phyloP scores from a whole-genome alignment of 2,888 invertebrate genomes.

The Reticulitermes lucifugus region DNA sequence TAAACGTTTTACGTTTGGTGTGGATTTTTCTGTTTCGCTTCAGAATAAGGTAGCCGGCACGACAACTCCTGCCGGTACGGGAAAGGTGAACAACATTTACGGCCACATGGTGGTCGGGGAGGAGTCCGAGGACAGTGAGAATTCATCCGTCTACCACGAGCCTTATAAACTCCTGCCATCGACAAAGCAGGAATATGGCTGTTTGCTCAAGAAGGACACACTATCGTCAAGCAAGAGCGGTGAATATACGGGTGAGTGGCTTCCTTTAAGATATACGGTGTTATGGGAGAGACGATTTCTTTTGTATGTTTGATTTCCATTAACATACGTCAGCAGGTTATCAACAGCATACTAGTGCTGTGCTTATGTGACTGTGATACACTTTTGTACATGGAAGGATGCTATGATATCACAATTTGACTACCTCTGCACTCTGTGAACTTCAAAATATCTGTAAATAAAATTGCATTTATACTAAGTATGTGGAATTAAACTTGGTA shows the following conservation, averaged over 20 bases:
- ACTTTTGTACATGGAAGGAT: too few relatives aligned
- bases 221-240: conserved; percentile 67
- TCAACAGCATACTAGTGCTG: too few relatives aligned
- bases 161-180: conserved; percentile 68
- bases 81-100: conserved; percentile 61
- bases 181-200: conserved; percentile 66
- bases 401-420: too few relatives aligned
- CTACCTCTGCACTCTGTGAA: too few relatives aligned
- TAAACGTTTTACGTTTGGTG: too few relatives aligned
- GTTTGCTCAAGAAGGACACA: conserved; percentile 66
- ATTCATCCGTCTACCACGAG: conserved; percentile 69
- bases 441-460: too few relatives aligned
- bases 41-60: conserved; percentile 55
- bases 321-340: too few relatives aligned
- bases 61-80: conserved; percentile 40
- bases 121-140: conserved; percentile 68
- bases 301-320: too few relatives aligned
- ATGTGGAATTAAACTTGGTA: too few relatives aligned
- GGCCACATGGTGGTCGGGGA: conserved; percentile 65
- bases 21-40: background rate
- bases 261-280: background rate
- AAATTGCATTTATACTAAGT: too few relatives aligned
- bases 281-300: background rate
- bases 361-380: too few relatives aligned
- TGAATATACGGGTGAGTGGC: conserved; percentile 66